Base-by-base conservation (phyloP, 2,797 vertebrate species). In the Ptychobarbus kaznakovi region DNA sequence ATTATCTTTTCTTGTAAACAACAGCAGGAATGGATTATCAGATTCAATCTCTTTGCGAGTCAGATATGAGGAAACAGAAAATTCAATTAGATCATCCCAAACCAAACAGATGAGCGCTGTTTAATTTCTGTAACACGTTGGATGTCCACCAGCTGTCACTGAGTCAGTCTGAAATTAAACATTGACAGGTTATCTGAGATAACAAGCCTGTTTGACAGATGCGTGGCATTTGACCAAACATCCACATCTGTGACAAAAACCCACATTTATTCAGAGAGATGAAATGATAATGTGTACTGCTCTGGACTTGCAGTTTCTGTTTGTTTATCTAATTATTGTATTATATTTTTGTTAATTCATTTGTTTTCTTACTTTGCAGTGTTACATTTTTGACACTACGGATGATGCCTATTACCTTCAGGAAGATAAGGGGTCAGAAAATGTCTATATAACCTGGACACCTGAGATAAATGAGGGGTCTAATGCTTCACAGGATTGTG, bases 161-260 rank as follows among this genome's bases (percentile, higher is more conserved):
- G 73, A 82, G 66, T 69, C 25, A 35, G 65, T 65, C 28, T 72
- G 53, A 61, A 78, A 82, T 65, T 72, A 85, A 86, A 81, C 28
- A 69, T n/a, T 77, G 70, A 69, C 28, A 44, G 53, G 32, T 80
- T 70, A 85, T 73, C 65, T 38, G 40, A 83, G 61, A 79, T 86
- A 85, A 86, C 85, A 78, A 74, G 75, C 75, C 18, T 76, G 66
- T 85, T 81, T 87, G 87, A 84, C 86, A 87, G 61, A 74, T 63
- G 18, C 32, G 18, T 86, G 85, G 85, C 75, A 80, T 86, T 89
- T 87, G 69, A 85, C 86, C 85, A 87, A 85, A 89, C 65, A 83
- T 82, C 65, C 73, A 61, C 74, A 81, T 85, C 83, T 89, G 77
- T 75, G 56, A 58, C 58, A 40, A 44, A 51, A 63, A 51, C 15